phyloP scores from a whole-genome alignment of 1,140 invertebrate genomes.

The Orussus abietinus region DNA sequence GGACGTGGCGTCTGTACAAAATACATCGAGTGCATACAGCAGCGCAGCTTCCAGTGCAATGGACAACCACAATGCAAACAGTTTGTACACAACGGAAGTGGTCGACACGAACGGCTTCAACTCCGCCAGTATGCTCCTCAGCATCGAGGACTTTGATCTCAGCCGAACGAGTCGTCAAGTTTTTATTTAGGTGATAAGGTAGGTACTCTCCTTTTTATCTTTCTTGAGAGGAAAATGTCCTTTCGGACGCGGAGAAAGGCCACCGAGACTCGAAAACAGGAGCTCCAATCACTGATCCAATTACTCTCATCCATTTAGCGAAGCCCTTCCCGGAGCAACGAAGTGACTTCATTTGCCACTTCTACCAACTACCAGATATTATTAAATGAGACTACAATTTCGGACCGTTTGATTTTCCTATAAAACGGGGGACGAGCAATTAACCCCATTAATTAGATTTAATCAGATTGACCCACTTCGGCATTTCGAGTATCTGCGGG shows the following conservation, averaged over 20 bases:
- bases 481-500: too few relatives aligned
- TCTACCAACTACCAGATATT: conserved; percentile 10
- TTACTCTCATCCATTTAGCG: conserved; percentile 47
- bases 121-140: conserved; percentile 47
- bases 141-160: conserved; percentile 49
- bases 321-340: conserved; percentile 30
- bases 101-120: conserved; percentile 37
- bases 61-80: conserved; percentile 46
- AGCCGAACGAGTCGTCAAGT: conserved; percentile 50
- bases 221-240: conserved; percentile 3
- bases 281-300: conserved; percentile 37
- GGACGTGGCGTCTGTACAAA: conserved; percentile 46
- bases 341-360: conserved; percentile 12
- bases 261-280: conserved; percentile 6
- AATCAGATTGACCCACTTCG: too few relatives aligned
- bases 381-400: conserved; percentile 14
- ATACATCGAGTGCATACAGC: conserved; percentile 50
- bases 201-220: neutral
- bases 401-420: too few relatives aligned
- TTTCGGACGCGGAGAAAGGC: neutral
- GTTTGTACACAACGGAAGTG: conserved; percentile 38
- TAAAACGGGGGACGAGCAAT: too few relatives aligned
- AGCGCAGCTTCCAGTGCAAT: conserved; percentile 50
- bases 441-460: too few relatives aligned
- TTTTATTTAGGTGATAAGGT: conserved; percentile 42